Base-by-base conservation (phyloP, 2,797 vertebrate genomes). In the Tiaroga cobitis region DNA sequence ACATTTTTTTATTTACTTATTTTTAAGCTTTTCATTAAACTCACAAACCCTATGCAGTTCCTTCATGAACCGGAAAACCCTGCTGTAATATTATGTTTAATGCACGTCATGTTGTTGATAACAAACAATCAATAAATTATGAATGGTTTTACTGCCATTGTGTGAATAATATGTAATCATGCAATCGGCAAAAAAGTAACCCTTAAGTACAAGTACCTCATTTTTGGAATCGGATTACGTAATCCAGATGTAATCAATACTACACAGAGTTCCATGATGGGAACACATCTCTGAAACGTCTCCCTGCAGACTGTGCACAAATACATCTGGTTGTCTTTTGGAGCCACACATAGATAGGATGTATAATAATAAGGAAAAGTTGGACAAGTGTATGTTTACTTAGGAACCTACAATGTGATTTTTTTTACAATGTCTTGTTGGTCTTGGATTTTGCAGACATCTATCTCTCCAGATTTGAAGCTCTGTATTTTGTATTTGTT, bases 361-460 rank as follows among this genome's bases (percentile, higher is more conserved):
- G 77, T 79, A 34, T 80, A 80, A 90, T 76, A 82, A 70, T 81
- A 69, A 88, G 63, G 59, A 78, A 82, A 83, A 51, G 75, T 67
- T 87, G 49, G 79, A 73, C 37, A 79, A 86, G 74, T 74, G 75
- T n/a, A 49, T 84, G 83, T 88, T 89, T 88, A 78, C 76, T 82
- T 85, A 80, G 86, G 83, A 87, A 74, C 29, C 67, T 83, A 79
- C 72, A 34, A 41, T 87, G 46, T 80, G 41, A 76, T 86, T 69
- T 85, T 86, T 69, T 85, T 87, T 88, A 68, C 85, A 87, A 32
- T 56, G 63, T 80, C 51, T 51, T 90, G 90, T 90, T 91, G 82
- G 70, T 90, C 65, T 90, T 90, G 89, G 89, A 92, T 81, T 75
- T 61, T 59, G 67, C 67, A 74, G 63, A 68, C n/a, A 68, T 41